These are phyloP conservation scores for Aricia agestis DNA, from an alignment of 1,140 invertebrate species.

Conservation along the genomic window DNA sequence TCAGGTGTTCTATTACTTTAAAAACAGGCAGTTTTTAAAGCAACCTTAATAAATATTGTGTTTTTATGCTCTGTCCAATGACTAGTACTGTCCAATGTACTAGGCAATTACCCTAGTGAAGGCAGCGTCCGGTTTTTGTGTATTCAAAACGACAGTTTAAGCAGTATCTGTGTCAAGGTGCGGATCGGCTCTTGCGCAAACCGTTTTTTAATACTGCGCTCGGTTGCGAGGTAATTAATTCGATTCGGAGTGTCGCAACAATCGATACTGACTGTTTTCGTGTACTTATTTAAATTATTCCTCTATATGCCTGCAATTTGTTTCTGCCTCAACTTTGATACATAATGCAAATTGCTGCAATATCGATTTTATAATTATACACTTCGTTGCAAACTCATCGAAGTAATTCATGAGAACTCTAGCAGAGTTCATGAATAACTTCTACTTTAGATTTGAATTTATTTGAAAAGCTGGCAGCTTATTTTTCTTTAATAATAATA, in stretches of 20 bases:
- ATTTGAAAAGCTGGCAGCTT: too few species aligned
- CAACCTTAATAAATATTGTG: too few species aligned
- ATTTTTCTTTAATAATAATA: too few species aligned
- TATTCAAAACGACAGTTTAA: slow-evolving; percentile 75
- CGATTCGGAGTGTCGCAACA: slow-evolving; percentile 71
- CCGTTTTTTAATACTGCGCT: slow-evolving; percentile 72
- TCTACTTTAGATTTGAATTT: too few species aligned
- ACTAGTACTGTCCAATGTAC: too few species aligned
- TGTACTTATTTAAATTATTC: slow-evolving; percentile 52
- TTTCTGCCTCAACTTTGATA: slow-evolving; percentile 25
- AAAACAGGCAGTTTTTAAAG: too few species aligned
- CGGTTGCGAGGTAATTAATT: slow-evolving; percentile 74
- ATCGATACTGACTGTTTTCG: slow-evolving; percentile 62
- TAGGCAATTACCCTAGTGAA: too few species aligned
- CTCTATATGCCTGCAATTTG: slow-evolving; percentile 26
- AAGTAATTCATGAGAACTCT: background rate
- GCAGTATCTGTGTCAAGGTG: slow-evolving; percentile 72
- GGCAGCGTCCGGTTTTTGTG: slow-evolving; percentile 73
- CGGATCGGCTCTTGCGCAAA: slow-evolving; percentile 72
- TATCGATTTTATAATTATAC: background rate
- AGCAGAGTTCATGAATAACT: too few species aligned
- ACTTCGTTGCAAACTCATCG: background rate
- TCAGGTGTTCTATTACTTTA: too few species aligned
- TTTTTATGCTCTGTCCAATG: too few species aligned
- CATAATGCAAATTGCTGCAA: background rate